Percentiles rank a stretch among this genome's conserved stretches.
phyloP scores from a whole-genome alignment of 2,888 invertebrate species.

The Andrena minutula region DNA sequence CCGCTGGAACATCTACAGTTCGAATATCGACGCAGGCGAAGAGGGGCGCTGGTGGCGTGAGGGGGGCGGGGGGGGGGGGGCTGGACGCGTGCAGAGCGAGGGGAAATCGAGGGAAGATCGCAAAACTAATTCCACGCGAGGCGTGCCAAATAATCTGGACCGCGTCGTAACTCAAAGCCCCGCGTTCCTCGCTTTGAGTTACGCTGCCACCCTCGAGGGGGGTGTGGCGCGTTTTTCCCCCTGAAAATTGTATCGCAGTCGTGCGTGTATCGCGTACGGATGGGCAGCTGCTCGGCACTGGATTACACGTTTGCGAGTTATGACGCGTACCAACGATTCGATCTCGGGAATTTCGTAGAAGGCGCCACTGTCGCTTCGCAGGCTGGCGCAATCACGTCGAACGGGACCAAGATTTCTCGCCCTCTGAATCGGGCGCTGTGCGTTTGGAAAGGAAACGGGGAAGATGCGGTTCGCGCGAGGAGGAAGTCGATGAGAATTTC shows the following conservation, averaged over 20 bases:
- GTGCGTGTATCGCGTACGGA: slow-evolving; percentile 28
- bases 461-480: background rate
- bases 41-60: no score
- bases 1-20: background rate
- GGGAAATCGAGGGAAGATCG: background rate
- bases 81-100: background rate
- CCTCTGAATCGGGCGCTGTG: no score
- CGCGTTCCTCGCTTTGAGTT: slow-evolving; percentile 18
- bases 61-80: background rate
- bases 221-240: slow-evolving; percentile 8
- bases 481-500: background rate
- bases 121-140: slow-evolving; percentile 41
- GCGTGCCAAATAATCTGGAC: slow-evolving; percentile 42
- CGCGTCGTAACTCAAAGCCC: slow-evolving; percentile 43
- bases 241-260: slow-evolving; percentile 35
- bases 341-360: background rate
- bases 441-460: background rate
- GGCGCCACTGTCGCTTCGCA: background rate
- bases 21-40: background rate
- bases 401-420: no score
- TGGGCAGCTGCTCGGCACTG: slow-evolving; percentile 5
- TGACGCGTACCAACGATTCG: background rate
- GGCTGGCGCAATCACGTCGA: background rate
- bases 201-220: background rate
- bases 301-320: slow-evolving; percentile 40